These are phyloP conservation scores for Microplitis mediator DNA, from an alignment of 1,140 invertebrate species.

Conservation along the genomic window DNA sequence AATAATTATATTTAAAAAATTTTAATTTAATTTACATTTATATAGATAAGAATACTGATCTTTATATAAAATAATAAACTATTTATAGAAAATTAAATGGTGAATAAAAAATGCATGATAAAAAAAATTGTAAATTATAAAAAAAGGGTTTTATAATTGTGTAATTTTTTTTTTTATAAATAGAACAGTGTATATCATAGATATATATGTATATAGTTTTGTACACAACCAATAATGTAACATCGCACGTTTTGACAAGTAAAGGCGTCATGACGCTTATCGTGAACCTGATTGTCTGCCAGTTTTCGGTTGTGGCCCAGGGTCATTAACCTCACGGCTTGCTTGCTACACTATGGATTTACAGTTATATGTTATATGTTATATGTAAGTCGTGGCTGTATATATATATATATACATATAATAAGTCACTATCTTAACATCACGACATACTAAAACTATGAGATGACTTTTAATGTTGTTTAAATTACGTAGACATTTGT, in stretches of 20 bases:
- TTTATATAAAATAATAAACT: too few relatives aligned
- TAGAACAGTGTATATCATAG: neutral
- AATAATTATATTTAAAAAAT: too few relatives aligned
- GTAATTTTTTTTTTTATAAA: neutral
- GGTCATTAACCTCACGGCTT: constrained; percentile 13
- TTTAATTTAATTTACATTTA: too few relatives aligned
- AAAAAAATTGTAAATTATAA: too few relatives aligned
- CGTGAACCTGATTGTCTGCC: neutral
- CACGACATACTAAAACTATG: neutral
- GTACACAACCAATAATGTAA: neutral
- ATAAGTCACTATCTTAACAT: constrained; percentile 4
- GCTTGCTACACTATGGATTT: neutral
- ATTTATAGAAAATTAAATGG: too few relatives aligned
- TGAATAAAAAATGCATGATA: too few relatives aligned
- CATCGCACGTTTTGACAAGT: neutral
- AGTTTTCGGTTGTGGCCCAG: constrained; percentile 13
- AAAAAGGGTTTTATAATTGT: too few relatives aligned
- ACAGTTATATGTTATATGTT: constrained; percentile 1
- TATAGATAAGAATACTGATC: too few relatives aligned
- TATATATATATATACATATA: neutral
- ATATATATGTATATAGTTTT: neutral
- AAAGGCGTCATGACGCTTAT: neutral
- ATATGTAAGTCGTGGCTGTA: neutral
- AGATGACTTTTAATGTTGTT: neutral
- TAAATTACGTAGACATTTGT: neutral